Percentiles rank a stretch among this genome's conserved stretches.
phyloP scores from a whole-genome alignment of 2,797 vertebrate species.

The Chaetodon trifasciatus region DNA sequence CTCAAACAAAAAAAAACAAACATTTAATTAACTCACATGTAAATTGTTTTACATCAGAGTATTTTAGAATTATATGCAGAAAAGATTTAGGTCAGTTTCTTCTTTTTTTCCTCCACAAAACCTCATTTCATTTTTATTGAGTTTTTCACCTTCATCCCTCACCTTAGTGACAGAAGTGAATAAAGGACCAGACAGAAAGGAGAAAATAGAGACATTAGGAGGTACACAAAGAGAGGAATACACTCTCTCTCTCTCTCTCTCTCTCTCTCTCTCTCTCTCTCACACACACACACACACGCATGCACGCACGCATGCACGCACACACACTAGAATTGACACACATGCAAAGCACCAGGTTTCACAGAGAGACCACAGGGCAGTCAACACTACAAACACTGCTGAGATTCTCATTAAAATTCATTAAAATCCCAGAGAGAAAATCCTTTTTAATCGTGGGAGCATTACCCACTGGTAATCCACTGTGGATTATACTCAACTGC shows the following conservation, averaged over 20 bases:
- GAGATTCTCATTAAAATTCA: conserved; percentile 81
- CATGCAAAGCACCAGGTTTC: conserved; percentile 36
- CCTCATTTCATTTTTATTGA: neutral
- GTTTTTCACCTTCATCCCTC: neutral
- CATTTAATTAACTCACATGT: neutral
- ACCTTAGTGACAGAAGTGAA: neutral
- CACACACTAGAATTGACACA: conserved; percentile 29
- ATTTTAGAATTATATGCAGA: conserved; percentile 2
- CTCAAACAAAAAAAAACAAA: neutral
- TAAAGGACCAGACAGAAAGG: neutral
- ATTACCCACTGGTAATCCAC: conserved; percentile 75
- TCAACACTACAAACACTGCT: conserved; percentile 56
- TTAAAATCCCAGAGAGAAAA: conserved; percentile 77
- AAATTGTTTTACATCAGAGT: neutral
- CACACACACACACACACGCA: neutral
- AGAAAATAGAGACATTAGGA: conserved; percentile 16
- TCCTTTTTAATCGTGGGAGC: conserved; percentile 76
- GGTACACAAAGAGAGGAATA: neutral
- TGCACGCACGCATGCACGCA: neutral
- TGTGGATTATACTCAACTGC: conserved; percentile 64
- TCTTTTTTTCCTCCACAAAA: neutral
- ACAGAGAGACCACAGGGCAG: conserved; percentile 39
- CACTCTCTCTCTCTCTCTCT: neutral
- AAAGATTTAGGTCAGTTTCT: neutral
- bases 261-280: too few relatives aligned